Percentiles rank a stretch among this genome's conserved stretches.
Conservation (phyloP, 1,140 invertebrate species). For the Drosophila pachea region DNA sequence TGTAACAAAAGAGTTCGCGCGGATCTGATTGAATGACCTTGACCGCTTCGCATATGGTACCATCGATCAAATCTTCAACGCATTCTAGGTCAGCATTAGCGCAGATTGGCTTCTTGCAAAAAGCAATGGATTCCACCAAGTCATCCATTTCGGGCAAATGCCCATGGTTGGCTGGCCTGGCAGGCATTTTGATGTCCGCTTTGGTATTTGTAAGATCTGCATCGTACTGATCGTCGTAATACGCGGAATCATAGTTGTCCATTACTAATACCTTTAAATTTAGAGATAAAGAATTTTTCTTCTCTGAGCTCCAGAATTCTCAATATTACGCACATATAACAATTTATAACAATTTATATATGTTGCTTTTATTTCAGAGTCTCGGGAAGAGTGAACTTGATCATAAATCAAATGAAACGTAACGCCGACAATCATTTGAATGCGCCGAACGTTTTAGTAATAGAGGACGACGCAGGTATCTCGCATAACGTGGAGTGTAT, state of each 20-base stretch:
- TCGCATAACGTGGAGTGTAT: not conserved
- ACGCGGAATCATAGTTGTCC: too few species aligned
- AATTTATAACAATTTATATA: not conserved
- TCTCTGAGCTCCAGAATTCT: too few species aligned
- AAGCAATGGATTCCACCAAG: not conserved
- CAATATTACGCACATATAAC: not conserved
- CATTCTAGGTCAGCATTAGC: conserved; percentile 55
- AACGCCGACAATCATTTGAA: conserved; percentile 52
- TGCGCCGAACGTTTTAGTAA: conserved; percentile 34
- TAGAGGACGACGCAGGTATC: conserved; percentile 51
- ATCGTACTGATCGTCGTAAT: too few species aligned
- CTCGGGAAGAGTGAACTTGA: conserved; percentile 58
- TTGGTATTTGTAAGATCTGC: too few species aligned
- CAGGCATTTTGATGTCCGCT: too few species aligned
- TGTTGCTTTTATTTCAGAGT: conserved; percentile 38
- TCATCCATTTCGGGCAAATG: not conserved
- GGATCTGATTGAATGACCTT: conserved; percentile 55
- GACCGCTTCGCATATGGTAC: conserved; percentile 53
- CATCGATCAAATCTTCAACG: conserved; percentile 34
- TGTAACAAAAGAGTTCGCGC: conserved; percentile 54
- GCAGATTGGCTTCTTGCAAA: conserved; percentile 51
- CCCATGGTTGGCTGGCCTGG: too few species aligned
- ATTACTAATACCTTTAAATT: too few species aligned
- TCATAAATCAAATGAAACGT: conserved; percentile 61
- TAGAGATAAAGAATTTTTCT: too few species aligned